A percentile compares a stretch with the other conserved stretches of the same genome.
Evolutionary conservation across 2,888 invertebrate species (phyloP).

Genomic region (Calameuta filiformis): DNA sequence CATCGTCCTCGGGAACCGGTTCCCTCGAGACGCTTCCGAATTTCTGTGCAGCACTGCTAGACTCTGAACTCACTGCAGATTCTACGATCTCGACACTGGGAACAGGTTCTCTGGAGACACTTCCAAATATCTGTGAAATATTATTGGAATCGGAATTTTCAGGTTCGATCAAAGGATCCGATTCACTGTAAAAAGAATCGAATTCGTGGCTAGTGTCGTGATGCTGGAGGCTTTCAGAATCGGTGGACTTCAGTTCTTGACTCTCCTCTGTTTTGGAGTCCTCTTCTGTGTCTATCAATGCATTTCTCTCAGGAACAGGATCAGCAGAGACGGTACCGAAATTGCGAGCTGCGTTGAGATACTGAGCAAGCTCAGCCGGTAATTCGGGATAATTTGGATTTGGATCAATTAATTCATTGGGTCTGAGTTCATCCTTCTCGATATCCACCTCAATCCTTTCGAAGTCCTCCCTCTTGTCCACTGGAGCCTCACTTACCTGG

Average conservation of each 20-base stretch:
- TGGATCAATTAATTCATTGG: conserved; percentile 40
- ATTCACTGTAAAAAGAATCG: background rate
- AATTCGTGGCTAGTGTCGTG: background rate
- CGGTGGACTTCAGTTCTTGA: background rate
- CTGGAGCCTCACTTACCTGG: conserved; percentile 38
- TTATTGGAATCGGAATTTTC: background rate
- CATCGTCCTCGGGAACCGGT: background rate
- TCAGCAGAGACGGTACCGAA: background rate
- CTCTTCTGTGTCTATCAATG: background rate
- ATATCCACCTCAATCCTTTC: conserved; percentile 33
- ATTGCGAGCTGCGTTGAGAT: background rate
- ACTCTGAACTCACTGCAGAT: background rate
- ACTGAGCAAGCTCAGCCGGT: conserved; percentile 16
- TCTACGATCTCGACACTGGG: background rate
- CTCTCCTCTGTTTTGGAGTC: background rate
- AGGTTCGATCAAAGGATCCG: background rate
- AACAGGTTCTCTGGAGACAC: background rate
- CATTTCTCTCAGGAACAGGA: background rate
- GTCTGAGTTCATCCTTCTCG: conserved; percentile 41
- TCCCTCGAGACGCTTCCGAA: background rate
- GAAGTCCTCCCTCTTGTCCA: conserved; percentile 36
- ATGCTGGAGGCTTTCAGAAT: background rate
- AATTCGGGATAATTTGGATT: conserved; percentile 21
- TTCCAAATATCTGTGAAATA: background rate
- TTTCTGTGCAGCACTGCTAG: background rate